Evolutionary conservation across 2,113 vertebrate genomes (phyloP).

Genomic region (Heliornis fulica): DNA sequence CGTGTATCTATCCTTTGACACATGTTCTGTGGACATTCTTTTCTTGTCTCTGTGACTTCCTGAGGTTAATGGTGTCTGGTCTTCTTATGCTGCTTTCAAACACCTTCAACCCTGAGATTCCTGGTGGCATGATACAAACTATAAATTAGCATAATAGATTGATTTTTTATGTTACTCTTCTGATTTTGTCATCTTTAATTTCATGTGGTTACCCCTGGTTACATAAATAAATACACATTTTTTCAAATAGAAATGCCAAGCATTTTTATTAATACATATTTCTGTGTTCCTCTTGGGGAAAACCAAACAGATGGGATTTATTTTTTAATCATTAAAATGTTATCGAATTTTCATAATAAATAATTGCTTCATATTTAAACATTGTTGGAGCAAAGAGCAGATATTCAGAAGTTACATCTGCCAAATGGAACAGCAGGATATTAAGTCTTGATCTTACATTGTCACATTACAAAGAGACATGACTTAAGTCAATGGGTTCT

Average conservation of each 20-base stretch:
- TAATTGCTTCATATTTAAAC: neutral
- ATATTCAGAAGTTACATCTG: neutral
- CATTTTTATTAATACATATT: slow-evolving; percentile 26
- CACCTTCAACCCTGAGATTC: neutral
- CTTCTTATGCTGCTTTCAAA: neutral
- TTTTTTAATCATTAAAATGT: neutral
- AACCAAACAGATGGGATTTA: slow-evolving; percentile 33
- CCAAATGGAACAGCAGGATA: neutral
- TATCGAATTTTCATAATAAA: slow-evolving; percentile 19
- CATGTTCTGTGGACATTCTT: neutral
- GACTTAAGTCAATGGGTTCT: neutral
- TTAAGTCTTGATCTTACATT: neutral
- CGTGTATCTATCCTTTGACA: rapidly evolving
- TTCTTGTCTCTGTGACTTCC: neutral
- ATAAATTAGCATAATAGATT: neutral
- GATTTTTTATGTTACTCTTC: neutral
- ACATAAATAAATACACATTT: neutral
- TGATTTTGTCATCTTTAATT: neutral
- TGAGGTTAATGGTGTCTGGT: neutral
- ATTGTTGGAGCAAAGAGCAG: neutral
- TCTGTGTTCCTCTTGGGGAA: neutral
- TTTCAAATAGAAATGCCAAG: neutral
- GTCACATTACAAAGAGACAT: neutral
- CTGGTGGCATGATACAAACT: neutral
- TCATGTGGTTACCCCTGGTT: neutral